Evolutionary conservation across 1,140 invertebrate genomes (phyloP), one percentile per base, ranked within the genome.

Genomic region (Coenobita brevimanus): DNA sequence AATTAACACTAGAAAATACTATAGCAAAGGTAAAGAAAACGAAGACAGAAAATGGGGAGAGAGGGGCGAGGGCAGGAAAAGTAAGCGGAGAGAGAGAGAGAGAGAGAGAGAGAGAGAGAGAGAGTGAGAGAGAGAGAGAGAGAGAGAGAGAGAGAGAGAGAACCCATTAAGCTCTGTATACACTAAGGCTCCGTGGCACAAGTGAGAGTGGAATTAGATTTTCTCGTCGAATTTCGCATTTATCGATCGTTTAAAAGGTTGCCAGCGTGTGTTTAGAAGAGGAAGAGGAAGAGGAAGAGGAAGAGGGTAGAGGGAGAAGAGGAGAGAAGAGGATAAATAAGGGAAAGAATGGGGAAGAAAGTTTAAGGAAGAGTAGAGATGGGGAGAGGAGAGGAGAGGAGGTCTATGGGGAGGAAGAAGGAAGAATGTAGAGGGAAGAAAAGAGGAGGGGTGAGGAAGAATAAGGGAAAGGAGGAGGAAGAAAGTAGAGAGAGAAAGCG

Each of bases 181-280:
- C 84, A 87, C 46, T 71, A 80, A 60, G 84, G 62, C 71, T 73
- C 84, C 54, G 60, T 80, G 84, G 75, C 71, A 80, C 75, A 71
- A 80, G 84, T 87, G 76, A 87, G 54, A 57, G 50, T 62, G 76
- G 76, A 87, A 86, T 86, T 87, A 80, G 84, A 87, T 87, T 87
- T 87, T 69, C 38, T 83, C 81, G 84, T 79, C 76, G 84, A 86
- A 75, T 87, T 87, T 87, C 84, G 80, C 84, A 87, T 87, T 87
- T 87, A 87, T 87, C 84, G 84, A 87, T 87, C 84, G 76, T 80
- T 79, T 87, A 80, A 87, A 80, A 87, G 84, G 84, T 87, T 87
- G 84, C 84, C 84, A 80, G 62, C 60, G 50, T 69, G 84, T 87
- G 69, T 86, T 79, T 67, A 85, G 62, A 85, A 60, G 57, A 13